Base-by-base conservation (phyloP, 2,113 vertebrate genomes). In the Marmota flaviventris region DNA sequence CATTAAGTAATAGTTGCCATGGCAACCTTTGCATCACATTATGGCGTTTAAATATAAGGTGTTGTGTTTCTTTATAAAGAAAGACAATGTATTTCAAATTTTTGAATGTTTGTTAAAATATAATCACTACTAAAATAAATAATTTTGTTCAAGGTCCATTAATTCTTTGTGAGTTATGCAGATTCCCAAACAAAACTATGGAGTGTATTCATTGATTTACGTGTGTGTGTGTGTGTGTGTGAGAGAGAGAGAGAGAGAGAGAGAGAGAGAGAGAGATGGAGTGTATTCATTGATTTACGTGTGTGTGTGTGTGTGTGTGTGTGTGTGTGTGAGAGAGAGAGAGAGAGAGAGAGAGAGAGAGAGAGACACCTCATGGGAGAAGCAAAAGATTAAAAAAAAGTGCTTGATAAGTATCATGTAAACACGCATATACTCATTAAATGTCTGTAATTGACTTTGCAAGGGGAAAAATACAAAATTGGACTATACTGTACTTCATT, bases 51-150 rank as follows among this genome's bases (percentile, higher is more conserved):
- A 76, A 48, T 79, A 25, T 24, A 75, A 89, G 48, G 82, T 86
- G 1, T 58, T 92, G 5, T 96, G 29, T 91, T 95, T 96, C 79
- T 96, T 94, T 39, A 51, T 32, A 11, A 25, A 25, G 51, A 53
- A 91, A 73, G 65, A 84, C 67, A 91, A 56, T 96, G 27, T 96
- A 61, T 77, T 85, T 91, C 20, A 87, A 91, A 70, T 75, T 92
- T 85, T 84, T 8, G 86, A 51, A 61, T 93, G n/a, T 76, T 87
- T 87, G 45, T 77, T 88, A 39, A 95, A 89, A 91, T 96, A 37
- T 61, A 94, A 87, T 92, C 22, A 84, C 37, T 79, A 42, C 29
- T 89, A 84, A 89, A 94, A 77, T 78, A 77, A 89, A 61, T 95
- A 48, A 39, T 53, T 95, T 95, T 96, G n/a, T 81, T 79, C 51